phyloP scores from a whole-genome alignment of 1,140 invertebrate species.

The Bradysia coprophila region DNA sequence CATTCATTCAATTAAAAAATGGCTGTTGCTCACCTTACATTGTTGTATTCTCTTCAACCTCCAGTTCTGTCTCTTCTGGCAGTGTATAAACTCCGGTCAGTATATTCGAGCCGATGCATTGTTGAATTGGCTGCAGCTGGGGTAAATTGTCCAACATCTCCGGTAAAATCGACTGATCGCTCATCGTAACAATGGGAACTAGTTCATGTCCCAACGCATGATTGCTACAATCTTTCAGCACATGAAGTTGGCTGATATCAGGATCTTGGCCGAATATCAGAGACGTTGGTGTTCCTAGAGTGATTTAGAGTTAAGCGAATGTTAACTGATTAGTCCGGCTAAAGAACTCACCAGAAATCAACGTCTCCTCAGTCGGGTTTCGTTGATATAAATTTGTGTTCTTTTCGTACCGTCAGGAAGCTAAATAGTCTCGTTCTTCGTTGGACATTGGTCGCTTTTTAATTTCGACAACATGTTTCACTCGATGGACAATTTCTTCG shows the following conservation, averaged over 20 bases:
- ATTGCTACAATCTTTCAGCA: conserved; percentile 18
- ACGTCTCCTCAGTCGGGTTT: conserved; percentile 43
- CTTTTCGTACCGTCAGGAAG: conserved; percentile 46
- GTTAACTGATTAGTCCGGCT: conserved; percentile 1
- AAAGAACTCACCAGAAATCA: conserved; percentile 19
- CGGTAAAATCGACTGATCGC: conserved; percentile 11
- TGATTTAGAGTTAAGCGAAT: conserved; percentile 10
- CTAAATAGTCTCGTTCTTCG: conserved; percentile 34
- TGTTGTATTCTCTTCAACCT: conserved; percentile 35
- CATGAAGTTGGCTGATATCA: conserved; percentile 6
- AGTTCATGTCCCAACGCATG: conserved; percentile 13
- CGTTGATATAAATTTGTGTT: conserved; percentile 34
- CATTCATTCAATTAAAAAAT: too few species aligned
- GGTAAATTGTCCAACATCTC: conserved; percentile 15
- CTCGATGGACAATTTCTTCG: conserved; percentile 69
- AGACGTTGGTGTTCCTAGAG: conserved; percentile 35
- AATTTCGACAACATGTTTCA: conserved; percentile 38
- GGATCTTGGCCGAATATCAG: conserved; percentile 18
- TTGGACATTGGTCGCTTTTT: conserved; percentile 24
- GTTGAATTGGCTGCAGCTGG: conserved; percentile 27
- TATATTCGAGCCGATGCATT: conserved; percentile 18
- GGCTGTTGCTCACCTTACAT: conserved; percentile 31
- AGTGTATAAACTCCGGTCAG: conserved; percentile 38
- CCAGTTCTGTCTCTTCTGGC: conserved; percentile 40
- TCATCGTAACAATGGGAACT: conserved; percentile 22